Base-by-base conservation (phyloP, 2,113 vertebrate species). In the Myocastor coypus region DNA sequence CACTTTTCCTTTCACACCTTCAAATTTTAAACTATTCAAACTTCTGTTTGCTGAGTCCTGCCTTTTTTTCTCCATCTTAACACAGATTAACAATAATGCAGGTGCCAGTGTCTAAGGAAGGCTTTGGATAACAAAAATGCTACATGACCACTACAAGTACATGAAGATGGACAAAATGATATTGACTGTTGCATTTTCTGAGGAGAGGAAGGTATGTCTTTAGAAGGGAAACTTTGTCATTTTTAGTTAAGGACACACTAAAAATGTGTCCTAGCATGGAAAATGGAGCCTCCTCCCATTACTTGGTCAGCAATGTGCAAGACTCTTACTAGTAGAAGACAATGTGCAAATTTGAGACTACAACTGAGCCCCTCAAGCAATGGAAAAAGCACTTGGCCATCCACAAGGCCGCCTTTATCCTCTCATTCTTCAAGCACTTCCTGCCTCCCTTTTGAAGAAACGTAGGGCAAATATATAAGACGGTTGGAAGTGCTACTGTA, bases 1-100 rank as follows among this genome's bases (percentile, higher is more conserved):
- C 78, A 66, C 22, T 32, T 84, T 22, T 91, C 55, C 68, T 90
- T 92, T 4, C 69, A 86, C 28, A 46, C 9, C 84, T 88, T 46
- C 52, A 85, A 94, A 81, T 68, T 68, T 87, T 42, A 81, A 91
- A 64, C 78, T 24, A 88, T 73, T 59, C 68, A 22, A 92, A 91
- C 11, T 46, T 90, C n/a, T 37, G 78, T 63, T 83, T 77, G 6
- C n/a, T 57, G 66, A 95, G 24, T 94, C 52, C 52, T 71, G 17
- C 28, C 16, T 66, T 46, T 83, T 68, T 80, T 17, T 17, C 7
- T 64, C 4, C 0, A 52, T 63, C 59, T 92, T 24, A 63, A 63
- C 9, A 81, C 66, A 75, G 0, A 55, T 59, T 52, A 92, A 63
- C 24, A 81, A 2, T 68, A 19, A 16, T 11, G 32, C 14, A 17